These are phyloP conservation scores for Torymus tubicola DNA, from an alignment of 2,888 invertebrate species.

Conservation along the genomic window DNA sequence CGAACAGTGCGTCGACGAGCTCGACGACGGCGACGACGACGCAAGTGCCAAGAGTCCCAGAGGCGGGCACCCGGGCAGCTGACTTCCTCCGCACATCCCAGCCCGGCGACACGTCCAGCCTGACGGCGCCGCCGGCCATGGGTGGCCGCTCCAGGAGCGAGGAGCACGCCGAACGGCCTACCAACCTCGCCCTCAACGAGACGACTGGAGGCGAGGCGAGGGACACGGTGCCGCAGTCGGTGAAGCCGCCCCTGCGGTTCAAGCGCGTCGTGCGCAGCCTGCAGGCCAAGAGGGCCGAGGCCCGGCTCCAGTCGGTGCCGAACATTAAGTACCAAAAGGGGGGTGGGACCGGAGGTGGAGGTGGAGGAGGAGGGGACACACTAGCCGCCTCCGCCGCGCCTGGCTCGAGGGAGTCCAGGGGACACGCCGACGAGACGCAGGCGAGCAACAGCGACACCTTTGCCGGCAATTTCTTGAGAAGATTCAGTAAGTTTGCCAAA, in stretches of 20 bases:
- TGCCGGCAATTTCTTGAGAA: constrained; percentile 86
- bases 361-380: constrained; percentile 69
- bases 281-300: constrained; percentile 78
- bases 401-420: constrained; percentile 4
- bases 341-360: constrained; percentile 65
- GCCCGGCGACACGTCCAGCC: constrained; percentile 5
- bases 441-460: constrained; percentile 58
- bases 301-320: constrained; percentile 86
- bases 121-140: constrained; percentile 16
- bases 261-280: constrained; percentile 66
- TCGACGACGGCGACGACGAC: not conserved
- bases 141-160: constrained; percentile 35
- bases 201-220: constrained; percentile 49
- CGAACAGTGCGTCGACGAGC: not conserved
- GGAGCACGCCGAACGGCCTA: constrained; percentile 57
- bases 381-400: constrained; percentile 73
- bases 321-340: constrained; percentile 82
- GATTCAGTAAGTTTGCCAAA: constrained; percentile 89
- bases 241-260: constrained; percentile 65
- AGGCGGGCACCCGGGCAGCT: constrained; percentile 21
- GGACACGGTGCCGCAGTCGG: constrained; percentile 48
- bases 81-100: constrained; percentile 26
- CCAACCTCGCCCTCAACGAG: constrained; percentile 64
- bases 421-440: constrained; percentile 5
- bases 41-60: constrained; percentile 35